Evolutionary conservation across 2,113 vertebrate species (phyloP), one percentile per base, ranked within the genome.

Genomic region (Macrotis lagotis): DNA sequence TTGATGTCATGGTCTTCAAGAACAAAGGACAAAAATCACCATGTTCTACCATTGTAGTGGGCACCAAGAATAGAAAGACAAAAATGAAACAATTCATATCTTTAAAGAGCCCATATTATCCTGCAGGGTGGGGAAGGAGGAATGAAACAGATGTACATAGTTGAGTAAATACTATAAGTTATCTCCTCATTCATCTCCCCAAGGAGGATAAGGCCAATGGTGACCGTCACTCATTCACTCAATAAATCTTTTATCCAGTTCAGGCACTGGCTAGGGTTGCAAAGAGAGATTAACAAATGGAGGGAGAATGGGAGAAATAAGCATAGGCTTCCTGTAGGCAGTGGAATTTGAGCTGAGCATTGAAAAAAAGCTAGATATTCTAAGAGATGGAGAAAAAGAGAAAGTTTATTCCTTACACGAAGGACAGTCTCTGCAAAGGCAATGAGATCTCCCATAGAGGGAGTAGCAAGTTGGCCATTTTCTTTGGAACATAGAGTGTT

Each of bases 401-500:
- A 48, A 22, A 92, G 8, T 16, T 2, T 4, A 31, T 91, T 48
- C 91, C 25, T 31, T 93, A 10, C 9, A 53, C 48, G 50, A 93
- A 94, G 25, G 93, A 0, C 0, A 90, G 51, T 92, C 90, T 59
- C 51, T 91, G 7, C 47, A 31, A 95, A 93, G 89, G 0, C 11
- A 4, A n/a, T 74, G 52, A 92, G 59, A 94, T 48, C 44, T 66
- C 14, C 59, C 59, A 16, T 66, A 3, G 11, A 16, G n/a, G 19
- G 50, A 50, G 28, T 52, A 25, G 92, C 52, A 74, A 47, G 31
- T 50, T 90, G 89, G 51, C 51, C 19, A 51, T 31, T 90, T 94
- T 51, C 50, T 50, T 96, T 51, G n/a, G 26, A 90, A n/a, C 90
- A 49, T 90, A 91, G 92, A 95, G 51, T 92, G 94, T 91, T n/a